These are phyloP conservation scores for Ophraella communa DNA, from an alignment of 2,888 invertebrate genomes.

Conservation along the genomic window DNA sequence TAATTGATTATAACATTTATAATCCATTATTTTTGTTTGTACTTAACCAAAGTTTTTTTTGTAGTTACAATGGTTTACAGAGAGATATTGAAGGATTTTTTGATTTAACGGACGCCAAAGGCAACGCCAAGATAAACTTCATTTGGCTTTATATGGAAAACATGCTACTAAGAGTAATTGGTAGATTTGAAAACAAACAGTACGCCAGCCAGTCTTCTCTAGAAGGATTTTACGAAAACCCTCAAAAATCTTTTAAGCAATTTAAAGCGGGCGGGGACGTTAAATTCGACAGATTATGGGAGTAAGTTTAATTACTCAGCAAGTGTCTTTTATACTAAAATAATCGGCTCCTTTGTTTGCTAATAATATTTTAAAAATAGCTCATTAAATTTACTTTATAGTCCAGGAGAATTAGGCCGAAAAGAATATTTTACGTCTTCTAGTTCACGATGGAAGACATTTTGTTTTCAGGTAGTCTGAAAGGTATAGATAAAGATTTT, in stretches of 20 bases:
- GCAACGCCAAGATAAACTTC: slow-evolving; percentile 62
- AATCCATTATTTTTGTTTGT: background rate
- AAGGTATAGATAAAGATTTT: too few species aligned
- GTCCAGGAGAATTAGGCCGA: too few species aligned
- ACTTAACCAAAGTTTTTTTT: background rate
- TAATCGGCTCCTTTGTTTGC: too few species aligned
- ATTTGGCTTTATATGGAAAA: slow-evolving; percentile 63
- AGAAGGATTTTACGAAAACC: slow-evolving; percentile 64
- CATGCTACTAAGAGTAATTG: slow-evolving; percentile 61
- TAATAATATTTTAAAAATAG: too few species aligned
- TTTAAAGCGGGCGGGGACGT: slow-evolving; percentile 64
- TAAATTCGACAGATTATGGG: slow-evolving; percentile 66
- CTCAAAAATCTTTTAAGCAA: slow-evolving; percentile 61
- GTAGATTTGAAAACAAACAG: slow-evolving; percentile 56
- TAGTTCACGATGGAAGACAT: too few species aligned
- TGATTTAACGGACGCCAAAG: slow-evolving; percentile 58
- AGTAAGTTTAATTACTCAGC: slow-evolving; percentile 46
- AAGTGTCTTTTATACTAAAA: too few species aligned
- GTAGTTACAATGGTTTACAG: slow-evolving; percentile 19
- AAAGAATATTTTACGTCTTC: too few species aligned
- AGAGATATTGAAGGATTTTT: slow-evolving; percentile 51
- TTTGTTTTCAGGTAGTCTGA: too few species aligned
- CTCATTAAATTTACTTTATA: too few species aligned
- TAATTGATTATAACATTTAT: too few species aligned
- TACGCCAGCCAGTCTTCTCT: slow-evolving; percentile 59